These are phyloP conservation scores for Drosophila santomea DNA, from an alignment of 1,140 invertebrate species.

Conservation along the genomic window DNA sequence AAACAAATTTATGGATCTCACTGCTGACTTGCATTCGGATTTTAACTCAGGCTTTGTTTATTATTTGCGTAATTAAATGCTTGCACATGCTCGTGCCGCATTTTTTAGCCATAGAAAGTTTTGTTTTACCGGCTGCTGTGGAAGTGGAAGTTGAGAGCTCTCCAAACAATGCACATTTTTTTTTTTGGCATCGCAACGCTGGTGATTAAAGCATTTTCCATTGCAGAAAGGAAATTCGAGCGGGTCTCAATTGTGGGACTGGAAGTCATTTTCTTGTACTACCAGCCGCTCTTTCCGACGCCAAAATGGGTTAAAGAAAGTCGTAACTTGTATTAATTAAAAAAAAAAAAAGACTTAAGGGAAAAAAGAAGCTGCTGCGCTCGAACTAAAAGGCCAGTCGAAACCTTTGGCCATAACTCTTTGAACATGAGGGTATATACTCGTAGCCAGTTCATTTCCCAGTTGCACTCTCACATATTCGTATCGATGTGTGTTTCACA, in stretches of 20 bases:
- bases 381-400: slow-evolving; percentile 19
- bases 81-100: slow-evolving; percentile 41
- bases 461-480: slow-evolving; percentile 3
- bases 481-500: slow-evolving; percentile 27
- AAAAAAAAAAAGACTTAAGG: slow-evolving; percentile 36
- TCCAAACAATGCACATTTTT: slow-evolving; percentile 52
- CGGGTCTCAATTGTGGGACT: slow-evolving; percentile 30
- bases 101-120: slow-evolving; percentile 58
- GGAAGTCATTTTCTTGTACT: slow-evolving; percentile 42
- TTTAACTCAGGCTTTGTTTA: slow-evolving; percentile 49
- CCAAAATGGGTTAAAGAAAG: slow-evolving; percentile 75
- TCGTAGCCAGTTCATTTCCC: slow-evolving; percentile 5
- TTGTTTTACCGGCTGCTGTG: slow-evolving; percentile 39
- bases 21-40: slow-evolving; percentile 38
- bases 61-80: slow-evolving; percentile 70
- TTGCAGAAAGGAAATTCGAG: slow-evolving; percentile 53
- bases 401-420: slow-evolving; percentile 30
- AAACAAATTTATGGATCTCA: slow-evolving; percentile 52
- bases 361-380: neutral
- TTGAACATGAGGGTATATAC: slow-evolving; percentile 1
- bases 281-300: slow-evolving; percentile 11
- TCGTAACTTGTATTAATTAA: slow-evolving; percentile 77
- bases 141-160: slow-evolving; percentile 25
- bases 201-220: slow-evolving; percentile 56
- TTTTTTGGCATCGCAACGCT: slow-evolving; percentile 23